A percentile compares a stretch with the other conserved stretches of the same genome.
Conservation (phyloP, 2,888 invertebrate genomes). For the Eupithecia exiguata region DNA sequence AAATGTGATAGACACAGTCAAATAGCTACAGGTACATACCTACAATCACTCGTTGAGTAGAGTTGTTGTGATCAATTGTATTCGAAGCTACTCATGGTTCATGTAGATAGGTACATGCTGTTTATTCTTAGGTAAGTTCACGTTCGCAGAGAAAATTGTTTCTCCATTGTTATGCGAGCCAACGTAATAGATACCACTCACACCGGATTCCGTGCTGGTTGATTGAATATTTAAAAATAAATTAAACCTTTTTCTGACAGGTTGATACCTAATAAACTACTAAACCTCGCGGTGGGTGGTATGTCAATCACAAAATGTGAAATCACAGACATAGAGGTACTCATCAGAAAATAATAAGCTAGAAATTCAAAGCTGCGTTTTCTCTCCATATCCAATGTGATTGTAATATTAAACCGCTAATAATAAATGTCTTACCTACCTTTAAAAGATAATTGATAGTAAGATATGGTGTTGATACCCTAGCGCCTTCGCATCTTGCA, state of each 20-base stretch:
- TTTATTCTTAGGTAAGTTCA: conserved; percentile 8
- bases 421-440: background rate
- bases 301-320: background rate
- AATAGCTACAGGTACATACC: background rate
- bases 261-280: background rate
- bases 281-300: conserved; percentile 3
- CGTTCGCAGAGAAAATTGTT: conserved; percentile 37
- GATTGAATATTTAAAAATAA: conserved; percentile 52
- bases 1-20: background rate
- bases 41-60: background rate
- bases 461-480: background rate
- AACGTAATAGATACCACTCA: conserved; percentile 34
- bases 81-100: conserved; percentile 9
- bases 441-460: background rate
- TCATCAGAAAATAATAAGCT: background rate
- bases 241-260: conserved; percentile 13
- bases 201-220: conserved; percentile 18
- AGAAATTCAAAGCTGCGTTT: background rate
- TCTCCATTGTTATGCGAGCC: conserved; percentile 36
- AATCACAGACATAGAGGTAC: background rate
- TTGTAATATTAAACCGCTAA: background rate
- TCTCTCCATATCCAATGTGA: background rate
- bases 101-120: conserved; percentile 6
- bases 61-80: conserved; percentile 1
- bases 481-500: too few species aligned